A percentile compares a stretch with the other conserved stretches of the same genome.
Conservation (phyloP, 2,797 vertebrate genomes). For the Poliocrania exsul region DNA sequence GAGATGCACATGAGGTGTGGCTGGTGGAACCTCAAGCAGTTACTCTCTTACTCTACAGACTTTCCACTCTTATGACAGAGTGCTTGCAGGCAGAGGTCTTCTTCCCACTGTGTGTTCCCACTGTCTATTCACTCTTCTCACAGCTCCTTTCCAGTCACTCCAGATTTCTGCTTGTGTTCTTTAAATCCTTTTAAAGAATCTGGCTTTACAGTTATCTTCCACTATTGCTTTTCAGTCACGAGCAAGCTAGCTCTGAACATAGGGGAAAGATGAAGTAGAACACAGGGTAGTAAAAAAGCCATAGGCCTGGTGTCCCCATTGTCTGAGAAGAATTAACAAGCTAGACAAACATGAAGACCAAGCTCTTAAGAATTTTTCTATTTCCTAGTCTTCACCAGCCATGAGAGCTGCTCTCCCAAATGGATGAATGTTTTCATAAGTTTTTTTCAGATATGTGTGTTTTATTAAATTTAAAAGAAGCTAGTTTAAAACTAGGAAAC, state of each 20-base stretch:
- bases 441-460: neutral
- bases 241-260: neutral
- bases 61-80: neutral
- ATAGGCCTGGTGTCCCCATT: neutral
- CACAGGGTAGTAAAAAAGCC: neutral
- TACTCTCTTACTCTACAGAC: neutral
- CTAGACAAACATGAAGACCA: neutral
- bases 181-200: neutral
- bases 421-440: neutral
- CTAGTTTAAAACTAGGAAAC: neutral
- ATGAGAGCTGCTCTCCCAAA: neutral
- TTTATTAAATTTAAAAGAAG: slow-evolving; percentile 17
- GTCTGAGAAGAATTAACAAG: neutral
- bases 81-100: neutral
- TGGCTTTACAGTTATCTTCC: neutral
- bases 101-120: neutral
- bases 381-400: neutral
- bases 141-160: neutral
- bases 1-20: neutral
- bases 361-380: neutral
- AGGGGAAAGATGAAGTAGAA: neutral
- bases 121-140: neutral
- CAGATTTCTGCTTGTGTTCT: neutral
- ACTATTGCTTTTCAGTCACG: neutral
- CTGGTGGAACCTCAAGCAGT: neutral